These are phyloP conservation scores for Drosophila robusta DNA, from an alignment of 2,888 invertebrate genomes.

Conservation along the genomic window DNA sequence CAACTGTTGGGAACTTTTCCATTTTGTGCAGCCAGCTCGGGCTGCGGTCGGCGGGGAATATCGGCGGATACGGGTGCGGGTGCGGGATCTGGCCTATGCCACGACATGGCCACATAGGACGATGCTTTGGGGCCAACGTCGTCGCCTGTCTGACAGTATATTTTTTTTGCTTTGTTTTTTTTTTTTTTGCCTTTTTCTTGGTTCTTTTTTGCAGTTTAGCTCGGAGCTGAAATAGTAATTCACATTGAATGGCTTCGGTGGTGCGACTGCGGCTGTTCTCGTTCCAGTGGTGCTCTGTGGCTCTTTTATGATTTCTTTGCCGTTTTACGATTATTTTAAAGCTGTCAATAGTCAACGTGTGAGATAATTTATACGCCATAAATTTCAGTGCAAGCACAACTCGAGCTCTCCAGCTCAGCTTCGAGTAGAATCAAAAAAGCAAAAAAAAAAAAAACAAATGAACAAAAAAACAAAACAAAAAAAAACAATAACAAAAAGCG, in stretches of 20 bases:
- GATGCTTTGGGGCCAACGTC: slow-evolving; percentile 65
- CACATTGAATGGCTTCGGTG: slow-evolving; percentile 68
- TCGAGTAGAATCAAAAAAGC: slow-evolving; percentile 17
- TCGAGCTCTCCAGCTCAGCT: slow-evolving; percentile 32
- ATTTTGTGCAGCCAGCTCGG: slow-evolving; percentile 55
- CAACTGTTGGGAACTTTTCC: slow-evolving; percentile 78
- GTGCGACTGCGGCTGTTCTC: slow-evolving; percentile 36
- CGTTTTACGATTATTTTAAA: slow-evolving; percentile 80
- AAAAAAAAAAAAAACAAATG: slow-evolving; percentile 10
- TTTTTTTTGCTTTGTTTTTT: slow-evolving; percentile 7
- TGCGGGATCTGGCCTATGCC: slow-evolving; percentile 45
- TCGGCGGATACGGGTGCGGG: neutral
- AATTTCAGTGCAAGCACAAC: slow-evolving; percentile 75
- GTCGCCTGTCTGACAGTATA: slow-evolving; percentile 67
- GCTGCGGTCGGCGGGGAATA: neutral
- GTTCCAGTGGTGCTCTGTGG: slow-evolving; percentile 48
- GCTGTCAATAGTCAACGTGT: slow-evolving; percentile 82
- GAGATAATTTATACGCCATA: slow-evolving; percentile 82
- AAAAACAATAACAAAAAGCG: slow-evolving; percentile 44
- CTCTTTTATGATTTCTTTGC: slow-evolving; percentile 77
- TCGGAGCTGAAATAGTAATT: slow-evolving; percentile 77
- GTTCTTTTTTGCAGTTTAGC: slow-evolving; percentile 49
- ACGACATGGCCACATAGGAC: slow-evolving; percentile 59
- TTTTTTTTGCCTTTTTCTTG: slow-evolving; percentile 13
- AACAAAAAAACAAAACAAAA: slow-evolving; percentile 12